These are phyloP conservation scores for Tethea ocularis DNA, from an alignment of 2,888 invertebrate species.

Conservation along the genomic window DNA sequence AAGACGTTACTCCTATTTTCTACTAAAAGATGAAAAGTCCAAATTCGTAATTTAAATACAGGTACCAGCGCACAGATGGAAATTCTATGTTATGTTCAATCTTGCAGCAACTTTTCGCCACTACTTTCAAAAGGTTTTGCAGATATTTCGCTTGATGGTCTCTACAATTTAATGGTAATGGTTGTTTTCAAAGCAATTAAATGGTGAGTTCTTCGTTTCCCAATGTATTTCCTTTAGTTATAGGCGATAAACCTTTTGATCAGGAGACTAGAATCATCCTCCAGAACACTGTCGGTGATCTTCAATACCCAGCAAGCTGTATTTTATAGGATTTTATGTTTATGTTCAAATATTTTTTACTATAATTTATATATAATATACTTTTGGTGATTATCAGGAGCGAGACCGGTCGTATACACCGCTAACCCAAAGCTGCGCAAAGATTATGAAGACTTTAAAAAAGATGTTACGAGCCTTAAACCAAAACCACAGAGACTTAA, in stretches of 20 bases:
- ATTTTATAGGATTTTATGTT: too few relatives aligned
- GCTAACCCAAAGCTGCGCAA: neutral
- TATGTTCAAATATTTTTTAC: too few relatives aligned
- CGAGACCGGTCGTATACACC: neutral
- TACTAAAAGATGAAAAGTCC: too few relatives aligned
- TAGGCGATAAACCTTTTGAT: too few relatives aligned
- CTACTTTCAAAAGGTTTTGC: neutral
- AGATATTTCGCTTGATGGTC: neutral
- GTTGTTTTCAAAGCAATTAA: too few relatives aligned
- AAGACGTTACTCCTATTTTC: too few relatives aligned
- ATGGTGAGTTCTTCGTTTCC: neutral
- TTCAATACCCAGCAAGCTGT: too few relatives aligned
- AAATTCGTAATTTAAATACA: too few relatives aligned
- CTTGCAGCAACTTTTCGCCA: neutral
- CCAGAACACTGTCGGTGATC: too few relatives aligned
- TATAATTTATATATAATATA: neutral
- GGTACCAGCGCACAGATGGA: too few relatives aligned
- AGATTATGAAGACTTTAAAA: neutral
- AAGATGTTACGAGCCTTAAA: neutral
- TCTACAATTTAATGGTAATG: neutral
- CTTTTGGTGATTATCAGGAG: neutral
- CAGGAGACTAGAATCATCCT: too few relatives aligned
- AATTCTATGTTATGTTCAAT: too few relatives aligned
- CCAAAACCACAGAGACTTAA: conserved; percentile 1
- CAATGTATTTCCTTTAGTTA: neutral